Base-by-base conservation (phyloP, 2,888 invertebrate species). In the Thecocarcelia acutangulata region DNA sequence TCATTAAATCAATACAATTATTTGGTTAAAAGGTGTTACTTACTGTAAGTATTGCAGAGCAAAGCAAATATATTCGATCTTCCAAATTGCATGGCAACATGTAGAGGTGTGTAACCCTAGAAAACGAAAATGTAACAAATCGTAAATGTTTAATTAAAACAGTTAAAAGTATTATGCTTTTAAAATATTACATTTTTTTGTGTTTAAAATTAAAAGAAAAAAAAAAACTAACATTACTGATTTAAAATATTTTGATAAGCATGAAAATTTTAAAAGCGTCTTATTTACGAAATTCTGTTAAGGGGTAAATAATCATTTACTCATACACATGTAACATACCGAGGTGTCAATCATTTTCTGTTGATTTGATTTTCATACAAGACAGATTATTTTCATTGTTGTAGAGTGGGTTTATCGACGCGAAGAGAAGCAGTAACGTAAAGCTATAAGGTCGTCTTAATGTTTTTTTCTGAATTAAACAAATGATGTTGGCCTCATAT, bases 71-170 rank as follows among this genome's bases (percentile, higher is more conserved):
- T 94, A 74, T 96, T 94, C 87, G 96, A 95, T 87, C 96, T 96
- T 21, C 96, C 95, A 91, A 96, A 97, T 90, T 97, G 97, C 91
- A 97, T 96, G 0, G 98, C 97, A 84, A 98, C 93, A 90, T 98
- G 98, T 44, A 98, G 92, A 69, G 98, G 96, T 80, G 98, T 98
- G 91, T 98, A 98, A 28, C 98, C 98, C 97, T 98, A 92, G 44
- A 93, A 93, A 59, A 8, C 68, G 17, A 8, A 80, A 33, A 75
- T 37, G 73, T 21, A 66, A 68, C 3, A 50, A 15, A 56, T 37
- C 28, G 24, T 15, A 52, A n/a, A 33, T 9, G 8, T 8, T 6
- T 33, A 24, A 48, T 58, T 59, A 33, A n/a, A 63, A 80, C 66
- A 66, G 48, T 44, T 61, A 75, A 83, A 83, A 75, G 77, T 87